Percentiles rank a stretch among this genome's conserved stretches.
These are phyloP conservation scores for Agonopterix alstromeriana DNA, from an alignment of 2,888 invertebrate genomes.

Conservation along the genomic window DNA sequence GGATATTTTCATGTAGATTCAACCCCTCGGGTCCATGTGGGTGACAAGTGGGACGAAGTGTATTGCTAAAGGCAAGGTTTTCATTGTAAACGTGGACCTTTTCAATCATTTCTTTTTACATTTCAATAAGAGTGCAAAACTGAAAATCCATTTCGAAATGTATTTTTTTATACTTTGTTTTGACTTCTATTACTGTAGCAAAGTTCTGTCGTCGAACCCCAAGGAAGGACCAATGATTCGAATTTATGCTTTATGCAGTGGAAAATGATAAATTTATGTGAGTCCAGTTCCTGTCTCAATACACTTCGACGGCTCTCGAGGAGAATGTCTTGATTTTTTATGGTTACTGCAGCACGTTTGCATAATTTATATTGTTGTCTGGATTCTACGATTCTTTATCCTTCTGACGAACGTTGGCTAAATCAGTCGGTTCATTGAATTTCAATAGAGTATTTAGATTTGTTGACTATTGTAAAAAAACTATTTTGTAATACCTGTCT, in stretches of 20 bases:
- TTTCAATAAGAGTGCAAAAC: conserved; percentile 6
- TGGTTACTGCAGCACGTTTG: conserved; percentile 62
- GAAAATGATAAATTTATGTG: conserved; percentile 74
- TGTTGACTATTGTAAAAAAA: too few species aligned
- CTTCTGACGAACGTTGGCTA: too few species aligned
- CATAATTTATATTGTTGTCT: conserved; percentile 46
- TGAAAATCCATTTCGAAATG: neutral
- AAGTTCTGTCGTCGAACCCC: conserved; percentile 25
- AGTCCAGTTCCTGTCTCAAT: conserved; percentile 64
- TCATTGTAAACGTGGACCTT: conserved; percentile 38
- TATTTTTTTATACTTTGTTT: neutral
- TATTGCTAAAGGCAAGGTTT: conserved; percentile 38
- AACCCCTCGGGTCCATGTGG: conserved; percentile 55
- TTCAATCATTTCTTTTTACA: conserved; percentile 36
- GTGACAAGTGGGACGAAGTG: conserved; percentile 54
- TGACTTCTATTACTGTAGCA: conserved; percentile 3
- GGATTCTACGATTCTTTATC: conserved; percentile 3
- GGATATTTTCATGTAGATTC: conserved; percentile 66
- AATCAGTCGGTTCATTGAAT: too few species aligned
- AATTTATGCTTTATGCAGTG: conserved; percentile 74
- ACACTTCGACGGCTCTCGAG: conserved; percentile 39
- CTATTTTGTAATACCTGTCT: too few species aligned
- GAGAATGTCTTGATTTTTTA: conserved; percentile 59
- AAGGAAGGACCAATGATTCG: conserved; percentile 67
- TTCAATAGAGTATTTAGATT: too few species aligned